A percentile compares a stretch with the other conserved stretches of the same genome.
phyloP scores from a whole-genome alignment of 2,888 invertebrate species.

The Ormyrus thymus region DNA sequence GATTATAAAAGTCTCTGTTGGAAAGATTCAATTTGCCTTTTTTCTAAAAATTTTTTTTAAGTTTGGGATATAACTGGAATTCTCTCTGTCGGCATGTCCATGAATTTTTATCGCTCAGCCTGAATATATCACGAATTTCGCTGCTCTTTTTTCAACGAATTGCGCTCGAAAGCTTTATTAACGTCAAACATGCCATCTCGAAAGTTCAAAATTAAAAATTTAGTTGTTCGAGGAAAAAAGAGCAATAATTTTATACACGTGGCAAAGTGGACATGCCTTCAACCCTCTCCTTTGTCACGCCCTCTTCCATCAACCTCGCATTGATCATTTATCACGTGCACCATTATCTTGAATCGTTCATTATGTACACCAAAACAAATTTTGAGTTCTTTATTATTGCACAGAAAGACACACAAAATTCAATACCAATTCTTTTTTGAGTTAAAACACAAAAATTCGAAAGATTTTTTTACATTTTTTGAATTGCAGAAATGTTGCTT shows the following conservation, averaged over 20 bases:
- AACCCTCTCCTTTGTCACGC: conserved; percentile 23
- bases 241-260: conserved; percentile 24
- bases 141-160: neutral
- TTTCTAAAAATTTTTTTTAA: conserved; percentile 48
- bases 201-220: too few species aligned
- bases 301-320: conserved; percentile 53
- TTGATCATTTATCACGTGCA: conserved; percentile 54
- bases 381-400: conserved; percentile 45
- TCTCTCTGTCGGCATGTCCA: conserved; percentile 51
- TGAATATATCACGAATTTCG: neutral
- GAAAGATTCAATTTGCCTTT: conserved; percentile 25
- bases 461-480: conserved; percentile 25
- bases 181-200: neutral
- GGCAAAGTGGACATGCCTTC: conserved; percentile 43
- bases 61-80: conserved; percentile 50
- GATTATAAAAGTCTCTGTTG: conserved; percentile 45
- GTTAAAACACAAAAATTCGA: conserved; percentile 2
- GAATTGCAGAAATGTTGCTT: conserved; percentile 38
- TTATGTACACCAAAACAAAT: conserved; percentile 39
- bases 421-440: conserved; percentile 32
- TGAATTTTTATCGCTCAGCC: conserved; percentile 28
- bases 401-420: conserved; percentile 50
- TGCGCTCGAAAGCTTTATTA: neutral
- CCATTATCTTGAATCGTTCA: conserved; percentile 48
- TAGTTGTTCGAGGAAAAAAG: conserved; percentile 13